Conservation (phyloP, 2,113 vertebrate genomes). For the Oxyura jamaicensis region DNA sequence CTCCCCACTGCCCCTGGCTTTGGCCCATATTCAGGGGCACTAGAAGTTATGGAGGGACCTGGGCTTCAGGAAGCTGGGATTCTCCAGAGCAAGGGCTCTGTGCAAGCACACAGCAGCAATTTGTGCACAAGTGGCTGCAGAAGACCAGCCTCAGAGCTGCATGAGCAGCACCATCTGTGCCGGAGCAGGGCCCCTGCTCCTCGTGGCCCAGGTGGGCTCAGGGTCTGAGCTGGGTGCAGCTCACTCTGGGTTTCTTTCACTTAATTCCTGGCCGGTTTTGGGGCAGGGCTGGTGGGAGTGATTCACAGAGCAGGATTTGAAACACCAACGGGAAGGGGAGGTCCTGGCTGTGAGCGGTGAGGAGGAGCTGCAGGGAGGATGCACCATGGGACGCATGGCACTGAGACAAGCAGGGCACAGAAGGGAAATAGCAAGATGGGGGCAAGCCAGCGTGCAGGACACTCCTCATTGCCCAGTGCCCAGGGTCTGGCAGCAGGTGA, state of each 20-base stretch:
- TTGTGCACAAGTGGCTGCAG: rapidly evolving
- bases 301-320: not conserved
- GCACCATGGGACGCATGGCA: not conserved
- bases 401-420: not conserved
- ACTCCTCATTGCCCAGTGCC: not conserved
- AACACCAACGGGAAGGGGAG: not conserved
- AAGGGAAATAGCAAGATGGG: not conserved
- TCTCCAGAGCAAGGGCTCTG: not conserved
- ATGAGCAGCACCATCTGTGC: not conserved
- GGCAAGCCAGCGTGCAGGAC: not conserved
- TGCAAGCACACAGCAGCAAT: not conserved
- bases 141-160: not conserved
- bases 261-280: not conserved
- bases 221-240: not conserved
- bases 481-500: not conserved
- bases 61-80: not conserved
- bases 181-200: not conserved
- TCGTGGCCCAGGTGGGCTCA: rapidly evolving
- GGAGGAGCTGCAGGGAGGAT: not conserved
- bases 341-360: not conserved
- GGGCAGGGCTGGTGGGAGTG: not conserved
- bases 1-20: not conserved
- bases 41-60: not conserved
- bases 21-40: not conserved
- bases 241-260: not conserved